Conservation (phyloP, 2,888 invertebrate genomes). For the Pherbina coryleti region DNA sequence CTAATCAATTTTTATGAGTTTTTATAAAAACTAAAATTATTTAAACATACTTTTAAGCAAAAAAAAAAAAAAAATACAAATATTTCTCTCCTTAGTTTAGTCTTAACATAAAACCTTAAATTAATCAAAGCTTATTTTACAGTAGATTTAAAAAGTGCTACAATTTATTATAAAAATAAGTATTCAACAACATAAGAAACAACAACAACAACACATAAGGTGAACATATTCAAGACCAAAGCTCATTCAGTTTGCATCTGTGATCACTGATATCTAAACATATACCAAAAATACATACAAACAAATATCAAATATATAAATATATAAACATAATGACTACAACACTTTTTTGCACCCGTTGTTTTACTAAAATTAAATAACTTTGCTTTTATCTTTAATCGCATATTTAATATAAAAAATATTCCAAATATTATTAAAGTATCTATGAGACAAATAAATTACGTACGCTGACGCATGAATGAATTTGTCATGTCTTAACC, state of each 20-base stretch:
- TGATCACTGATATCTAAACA: constrained; percentile 48
- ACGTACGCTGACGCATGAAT: background rate
- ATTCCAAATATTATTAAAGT: background rate
- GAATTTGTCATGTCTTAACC: too few relatives aligned
- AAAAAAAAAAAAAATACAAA: background rate
- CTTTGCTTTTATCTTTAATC: background rate
- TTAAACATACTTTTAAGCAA: background rate
- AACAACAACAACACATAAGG: background rate
- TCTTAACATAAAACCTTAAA: constrained; percentile 3
- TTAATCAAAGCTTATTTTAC: constrained; percentile 1
- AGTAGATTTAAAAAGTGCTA: too few relatives aligned
- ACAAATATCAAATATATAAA: constrained; percentile 51
- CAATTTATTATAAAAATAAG: background rate
- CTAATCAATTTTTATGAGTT: background rate
- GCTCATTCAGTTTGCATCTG: constrained; percentile 59
- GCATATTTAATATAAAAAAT: background rate
- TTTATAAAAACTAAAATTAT: background rate
- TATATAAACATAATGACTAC: constrained; percentile 47
- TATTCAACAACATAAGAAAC: background rate
- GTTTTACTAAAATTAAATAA: background rate
- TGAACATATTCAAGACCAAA: constrained; percentile 34
- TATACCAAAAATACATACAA: constrained; percentile 23
- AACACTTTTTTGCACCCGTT: background rate
- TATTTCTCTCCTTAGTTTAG: constrained; percentile 17
- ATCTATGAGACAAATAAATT: background rate